Conservation (phyloP, 2,113 vertebrate species). For the Sander lucioperca region DNA sequence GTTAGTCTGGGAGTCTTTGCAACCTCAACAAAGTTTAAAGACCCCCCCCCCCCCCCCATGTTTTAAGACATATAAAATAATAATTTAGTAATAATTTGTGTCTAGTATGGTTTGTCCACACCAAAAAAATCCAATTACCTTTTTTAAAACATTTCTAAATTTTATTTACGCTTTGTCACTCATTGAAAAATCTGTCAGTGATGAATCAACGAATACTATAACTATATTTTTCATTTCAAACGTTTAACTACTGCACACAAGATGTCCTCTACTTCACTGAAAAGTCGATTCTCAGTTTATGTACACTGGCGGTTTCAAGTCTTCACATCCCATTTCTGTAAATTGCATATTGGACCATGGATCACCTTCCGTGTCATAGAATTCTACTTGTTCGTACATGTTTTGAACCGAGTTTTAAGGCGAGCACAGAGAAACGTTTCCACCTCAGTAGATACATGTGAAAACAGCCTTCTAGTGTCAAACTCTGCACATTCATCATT, state of each 20-base stretch:
- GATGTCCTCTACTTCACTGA: not conserved
- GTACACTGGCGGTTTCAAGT: not conserved
- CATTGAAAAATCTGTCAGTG: not conserved
- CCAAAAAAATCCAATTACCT: too few relatives aligned
- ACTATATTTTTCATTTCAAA: not conserved
- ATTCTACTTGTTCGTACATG: not conserved
- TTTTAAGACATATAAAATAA: not conserved
- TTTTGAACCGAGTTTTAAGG: not conserved
- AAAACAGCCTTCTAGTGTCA: not conserved
- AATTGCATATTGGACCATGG: not conserved
- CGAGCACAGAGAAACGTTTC: not conserved
- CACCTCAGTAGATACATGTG: not conserved
- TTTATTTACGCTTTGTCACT: not conserved
- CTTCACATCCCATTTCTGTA: not conserved
- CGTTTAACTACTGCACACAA: not conserved
- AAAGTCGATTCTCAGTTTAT: not conserved
- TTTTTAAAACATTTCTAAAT: not conserved
- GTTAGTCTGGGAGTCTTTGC: constrained; percentile 63
- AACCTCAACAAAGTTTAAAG: not conserved
- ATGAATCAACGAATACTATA: not conserved
- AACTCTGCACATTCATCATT: not conserved
- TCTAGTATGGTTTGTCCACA: too few relatives aligned
- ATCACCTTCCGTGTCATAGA: not conserved
- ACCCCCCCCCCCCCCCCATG: not conserved
- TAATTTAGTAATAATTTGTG: too few relatives aligned